phyloP scores from a whole-genome alignment of 2,113 vertebrate species.

The Brachyhypopomus gauderio region DNA sequence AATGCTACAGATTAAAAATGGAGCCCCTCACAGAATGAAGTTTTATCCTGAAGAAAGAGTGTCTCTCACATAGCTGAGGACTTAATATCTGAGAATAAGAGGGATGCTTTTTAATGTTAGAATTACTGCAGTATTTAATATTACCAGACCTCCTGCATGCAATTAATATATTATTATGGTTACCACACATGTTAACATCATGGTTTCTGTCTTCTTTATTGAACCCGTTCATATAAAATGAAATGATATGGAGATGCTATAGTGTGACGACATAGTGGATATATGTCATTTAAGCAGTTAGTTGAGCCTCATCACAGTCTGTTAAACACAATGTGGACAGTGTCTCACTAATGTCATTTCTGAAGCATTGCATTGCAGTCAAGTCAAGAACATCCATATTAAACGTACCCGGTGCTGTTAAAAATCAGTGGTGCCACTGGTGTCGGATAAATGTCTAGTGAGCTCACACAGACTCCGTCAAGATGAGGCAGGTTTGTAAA shows the following conservation, averaged over 20 bases:
- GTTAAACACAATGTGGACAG: slow-evolving; percentile 51
- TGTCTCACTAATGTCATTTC: slow-evolving; percentile 57
- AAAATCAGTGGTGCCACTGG: slow-evolving; percentile 32
- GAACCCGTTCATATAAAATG: neutral
- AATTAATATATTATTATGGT: neutral
- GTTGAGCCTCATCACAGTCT: slow-evolving; percentile 27
- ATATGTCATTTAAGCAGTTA: slow-evolving; percentile 17
- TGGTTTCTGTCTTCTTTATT: neutral
- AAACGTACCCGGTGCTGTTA: slow-evolving; percentile 49
- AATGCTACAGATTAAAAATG: too few species aligned
- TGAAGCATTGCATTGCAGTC: slow-evolving; percentile 56
- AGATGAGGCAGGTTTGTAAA: slow-evolving; percentile 47
- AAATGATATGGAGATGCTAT: neutral
- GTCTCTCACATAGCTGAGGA: neutral
- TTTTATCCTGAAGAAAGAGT: neutral
- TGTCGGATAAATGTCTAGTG: slow-evolving; percentile 56
- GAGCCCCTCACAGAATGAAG: too few species aligned
- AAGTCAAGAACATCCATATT: slow-evolving; percentile 58
- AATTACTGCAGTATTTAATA: neutral
- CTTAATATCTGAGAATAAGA: neutral
- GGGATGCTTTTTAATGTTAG: neutral
- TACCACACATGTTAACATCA: neutral
- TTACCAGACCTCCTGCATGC: neutral
- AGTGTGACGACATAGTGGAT: neutral
- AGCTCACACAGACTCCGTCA: slow-evolving; percentile 51